Evolutionary conservation across 2,113 vertebrate species (phyloP).

Genomic region (Trochalopteron elliotii): DNA sequence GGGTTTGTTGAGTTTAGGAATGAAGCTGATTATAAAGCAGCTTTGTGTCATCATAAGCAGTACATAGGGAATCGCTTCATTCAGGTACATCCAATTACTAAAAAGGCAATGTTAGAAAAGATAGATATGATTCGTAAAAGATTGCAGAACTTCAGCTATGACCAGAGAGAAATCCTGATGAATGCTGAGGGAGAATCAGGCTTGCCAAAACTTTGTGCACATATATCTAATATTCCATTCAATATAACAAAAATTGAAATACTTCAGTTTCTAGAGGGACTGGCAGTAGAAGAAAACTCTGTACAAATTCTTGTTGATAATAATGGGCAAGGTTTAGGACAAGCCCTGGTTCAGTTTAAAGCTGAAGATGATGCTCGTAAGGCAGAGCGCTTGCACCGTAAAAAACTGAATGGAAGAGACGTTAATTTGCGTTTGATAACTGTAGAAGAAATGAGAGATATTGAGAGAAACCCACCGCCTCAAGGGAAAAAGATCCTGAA

Average conservation of each 20-base stretch:
- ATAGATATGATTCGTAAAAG: constrained; percentile 93
- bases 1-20: constrained; percentile 96
- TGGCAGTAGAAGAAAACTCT: constrained; percentile 89
- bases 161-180: constrained; percentile 83
- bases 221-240: constrained; percentile 97
- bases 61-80: constrained; percentile 98
- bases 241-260: constrained; percentile 94
- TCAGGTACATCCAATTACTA: constrained; percentile 94
- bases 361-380: constrained; percentile 94
- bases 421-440: constrained; percentile 92
- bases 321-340: constrained; percentile 93
- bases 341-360: constrained; percentile 93
- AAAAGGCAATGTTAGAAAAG: constrained; percentile 97
- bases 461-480: constrained; percentile 91
- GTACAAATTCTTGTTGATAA: constrained; percentile 91
- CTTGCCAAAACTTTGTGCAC: constrained; percentile 84
- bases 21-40: constrained; percentile 91
- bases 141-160: constrained; percentile 84
- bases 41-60: constrained; percentile 94
- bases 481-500: constrained; percentile 91
- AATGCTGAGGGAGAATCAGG: constrained; percentile 78
- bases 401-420: constrained; percentile 96
- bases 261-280: constrained; percentile 90
- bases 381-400: constrained; percentile 92
- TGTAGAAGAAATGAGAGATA: constrained; percentile 93